Evolutionary conservation across 1,140 invertebrate species (phyloP).

Genomic region (Zaprionus nigranus): DNA sequence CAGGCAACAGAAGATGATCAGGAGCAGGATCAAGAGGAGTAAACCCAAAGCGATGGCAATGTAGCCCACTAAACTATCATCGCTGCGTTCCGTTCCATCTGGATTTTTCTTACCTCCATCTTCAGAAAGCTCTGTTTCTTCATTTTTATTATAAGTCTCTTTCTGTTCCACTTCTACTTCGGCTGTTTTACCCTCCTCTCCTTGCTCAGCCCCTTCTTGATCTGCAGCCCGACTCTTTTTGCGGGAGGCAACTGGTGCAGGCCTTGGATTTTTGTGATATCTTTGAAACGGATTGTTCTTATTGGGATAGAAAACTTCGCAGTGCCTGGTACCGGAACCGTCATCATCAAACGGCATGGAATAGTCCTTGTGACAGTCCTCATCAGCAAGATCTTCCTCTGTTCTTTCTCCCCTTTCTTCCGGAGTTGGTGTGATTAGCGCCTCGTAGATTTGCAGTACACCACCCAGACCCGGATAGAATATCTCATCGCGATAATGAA

Average conservation of each 20-base stretch:
- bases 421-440: neutral
- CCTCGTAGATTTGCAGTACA: slow-evolving; percentile 65
- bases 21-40: slow-evolving; percentile 46
- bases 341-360: neutral
- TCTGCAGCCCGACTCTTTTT: neutral
- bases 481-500: slow-evolving; percentile 68
- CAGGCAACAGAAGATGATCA: slow-evolving; percentile 60
- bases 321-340: neutral
- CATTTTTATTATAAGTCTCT: neutral
- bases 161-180: neutral
- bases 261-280: neutral
- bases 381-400: neutral
- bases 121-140: neutral
- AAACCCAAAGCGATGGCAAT: slow-evolving; percentile 44
- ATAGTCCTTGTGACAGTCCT: neutral
- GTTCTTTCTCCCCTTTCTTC: neutral
- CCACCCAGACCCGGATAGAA: slow-evolving; percentile 82
- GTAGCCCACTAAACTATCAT: slow-evolving; percentile 37
- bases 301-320: neutral
- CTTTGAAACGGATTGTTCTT: neutral
- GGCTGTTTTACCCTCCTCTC: neutral
- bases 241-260: neutral
- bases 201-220: neutral
- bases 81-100: slow-evolving; percentile 49
- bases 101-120: neutral